These are phyloP conservation scores for Phymastichus coffea DNA, from an alignment of 1,140 invertebrate species.

Conservation along the genomic window DNA sequence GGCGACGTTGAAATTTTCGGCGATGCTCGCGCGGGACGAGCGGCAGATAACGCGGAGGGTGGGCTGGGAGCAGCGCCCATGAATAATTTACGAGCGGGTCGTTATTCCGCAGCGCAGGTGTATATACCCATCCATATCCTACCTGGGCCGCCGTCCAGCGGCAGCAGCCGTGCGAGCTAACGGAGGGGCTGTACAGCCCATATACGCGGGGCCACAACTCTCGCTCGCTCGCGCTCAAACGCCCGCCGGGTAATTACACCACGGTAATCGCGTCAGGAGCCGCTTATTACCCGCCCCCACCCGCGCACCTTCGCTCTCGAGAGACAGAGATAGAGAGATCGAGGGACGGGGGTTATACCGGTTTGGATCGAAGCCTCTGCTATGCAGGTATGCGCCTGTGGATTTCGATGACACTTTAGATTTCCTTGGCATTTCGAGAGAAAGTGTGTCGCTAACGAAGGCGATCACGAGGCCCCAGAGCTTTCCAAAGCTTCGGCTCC, in stretches of 20 bases:
- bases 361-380: too few species aligned
- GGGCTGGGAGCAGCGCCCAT: not conserved
- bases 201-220: too few species aligned
- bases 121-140: not conserved
- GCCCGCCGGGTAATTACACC: slow-evolving; percentile 32
- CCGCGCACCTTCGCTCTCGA: not conserved
- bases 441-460: too few species aligned
- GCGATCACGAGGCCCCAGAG: too few species aligned
- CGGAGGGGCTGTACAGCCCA: not conserved
- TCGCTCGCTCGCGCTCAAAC: too few species aligned
- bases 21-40: not conserved
- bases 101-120: slow-evolving; percentile 11
- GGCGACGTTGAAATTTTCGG: slow-evolving; percentile 7
- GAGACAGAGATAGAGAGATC: not conserved
- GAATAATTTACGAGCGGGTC: slow-evolving; percentile 24
- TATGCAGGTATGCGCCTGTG: too few species aligned
- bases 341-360: not conserved
- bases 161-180: not conserved
- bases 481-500: too few species aligned
- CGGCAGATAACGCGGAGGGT: not conserved
- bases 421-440: too few species aligned
- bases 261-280: slow-evolving; percentile 36
- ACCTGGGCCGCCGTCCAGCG: too few species aligned
- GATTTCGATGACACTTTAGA: too few species aligned
- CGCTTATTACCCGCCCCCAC: slow-evolving; percentile 29